These are phyloP conservation scores for Rhinoderma darwinii DNA, from an alignment of 2,113 vertebrate species.

Conservation along the genomic window DNA sequence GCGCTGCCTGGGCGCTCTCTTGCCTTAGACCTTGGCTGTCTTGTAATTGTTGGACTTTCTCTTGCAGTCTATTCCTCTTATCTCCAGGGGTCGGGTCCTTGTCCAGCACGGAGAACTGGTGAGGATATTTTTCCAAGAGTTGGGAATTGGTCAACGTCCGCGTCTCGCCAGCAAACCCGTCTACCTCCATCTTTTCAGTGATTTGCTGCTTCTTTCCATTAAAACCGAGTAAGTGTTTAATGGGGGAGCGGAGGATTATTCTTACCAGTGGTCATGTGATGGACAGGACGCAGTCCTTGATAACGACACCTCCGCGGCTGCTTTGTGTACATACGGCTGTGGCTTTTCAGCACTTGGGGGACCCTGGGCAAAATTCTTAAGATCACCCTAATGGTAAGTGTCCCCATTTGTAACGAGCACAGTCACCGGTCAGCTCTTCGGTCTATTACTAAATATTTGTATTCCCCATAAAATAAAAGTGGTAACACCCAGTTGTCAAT, in stretches of 20 bases:
- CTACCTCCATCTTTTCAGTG: constrained; percentile 75
- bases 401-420: no score
- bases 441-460: no score
- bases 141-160: constrained; percentile 39
- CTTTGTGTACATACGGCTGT: no score
- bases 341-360: no score
- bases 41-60: neutral
- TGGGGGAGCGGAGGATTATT: neutral
- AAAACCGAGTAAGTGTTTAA: constrained; percentile 68
- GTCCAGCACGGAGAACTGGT: constrained; percentile 72
- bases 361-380: no score
- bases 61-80: constrained; percentile 73
- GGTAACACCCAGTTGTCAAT: no score
- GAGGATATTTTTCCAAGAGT: constrained; percentile 64
- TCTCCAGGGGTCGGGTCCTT: constrained; percentile 72
- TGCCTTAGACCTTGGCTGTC: neutral
- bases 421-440: no score
- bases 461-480: no score
- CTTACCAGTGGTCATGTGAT: no score
- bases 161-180: constrained; percentile 65
- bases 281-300: no score
- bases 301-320: no score
- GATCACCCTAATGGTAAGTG: no score
- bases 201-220: constrained; percentile 72
- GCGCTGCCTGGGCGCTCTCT: neutral